A percentile compares a stretch with the other conserved stretches of the same genome.
phyloP scores from a whole-genome alignment of 2,113 vertebrate species.

The Gnathonemus longibarbis region DNA sequence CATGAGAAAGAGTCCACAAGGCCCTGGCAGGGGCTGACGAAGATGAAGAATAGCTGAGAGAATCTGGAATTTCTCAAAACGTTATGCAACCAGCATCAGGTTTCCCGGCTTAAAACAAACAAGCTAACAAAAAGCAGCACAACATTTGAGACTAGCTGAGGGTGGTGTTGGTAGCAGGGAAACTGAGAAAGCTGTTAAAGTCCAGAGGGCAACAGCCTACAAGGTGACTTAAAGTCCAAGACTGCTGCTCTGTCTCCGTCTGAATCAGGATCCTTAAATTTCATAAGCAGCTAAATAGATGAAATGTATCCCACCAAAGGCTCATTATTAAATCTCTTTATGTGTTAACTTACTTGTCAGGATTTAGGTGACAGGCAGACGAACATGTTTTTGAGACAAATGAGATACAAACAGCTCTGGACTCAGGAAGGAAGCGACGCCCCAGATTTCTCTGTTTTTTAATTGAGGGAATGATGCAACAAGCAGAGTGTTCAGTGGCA shows the following conservation, averaged over 20 bases:
- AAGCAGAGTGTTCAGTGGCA: neutral
- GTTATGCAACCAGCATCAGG: constrained; percentile 17
- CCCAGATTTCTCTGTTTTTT: neutral
- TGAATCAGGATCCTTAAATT: neutral
- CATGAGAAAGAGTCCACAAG: neutral
- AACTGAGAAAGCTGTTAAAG: neutral
- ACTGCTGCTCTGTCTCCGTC: neutral
- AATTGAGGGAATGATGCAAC: neutral
- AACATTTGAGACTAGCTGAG: neutral
- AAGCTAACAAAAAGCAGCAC: constrained; percentile 11
- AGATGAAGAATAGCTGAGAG: neutral
- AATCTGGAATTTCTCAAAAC: constrained; percentile 11
- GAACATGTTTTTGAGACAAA: neutral
- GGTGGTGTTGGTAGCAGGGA: neutral
- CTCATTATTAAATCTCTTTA: neutral
- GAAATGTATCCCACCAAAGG: neutral
- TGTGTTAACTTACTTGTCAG: neutral
- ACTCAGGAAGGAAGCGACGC: neutral
- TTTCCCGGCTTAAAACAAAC: constrained; percentile 21
- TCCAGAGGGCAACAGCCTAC: constrained; percentile 33
- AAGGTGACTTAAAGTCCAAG: neutral
- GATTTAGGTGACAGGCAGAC: neutral
- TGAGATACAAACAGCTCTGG: neutral
- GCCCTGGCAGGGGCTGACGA: neutral
- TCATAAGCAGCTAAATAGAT: neutral